Base-by-base conservation (phyloP, 2,797 vertebrate genomes). In the Acrossocheilus wenchowensis region DNA sequence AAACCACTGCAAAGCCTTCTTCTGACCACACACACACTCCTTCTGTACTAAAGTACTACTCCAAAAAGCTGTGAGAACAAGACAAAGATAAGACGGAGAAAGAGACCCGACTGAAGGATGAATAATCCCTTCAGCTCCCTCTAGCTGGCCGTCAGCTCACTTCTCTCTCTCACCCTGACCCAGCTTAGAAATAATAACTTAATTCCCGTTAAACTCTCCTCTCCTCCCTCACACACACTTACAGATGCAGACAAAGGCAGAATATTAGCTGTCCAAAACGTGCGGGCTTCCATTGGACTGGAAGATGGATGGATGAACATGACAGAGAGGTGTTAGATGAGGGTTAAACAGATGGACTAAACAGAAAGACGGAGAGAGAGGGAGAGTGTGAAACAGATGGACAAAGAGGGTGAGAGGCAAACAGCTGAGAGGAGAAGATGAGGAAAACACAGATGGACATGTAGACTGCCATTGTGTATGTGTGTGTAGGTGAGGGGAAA, bases 41-140 rank as follows among this genome's bases (percentile, higher is more conserved):
- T 23, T 84, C 82, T 26, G 26, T 64, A 30, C 34, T 69, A 43
- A 77, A 84, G 82, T 19, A 77, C 12, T 62, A 77, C 72, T 64
- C 41, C 72, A 84, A 77, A 75, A 77, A 84, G 72, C 83, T 78
- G 43, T 9, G 74, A 84, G 90, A 74, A n/a, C 30, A 86, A 83
- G 84, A 60, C 87, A 34, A 71, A 48, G 48, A 82, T 72, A 50
- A 83, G 62, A 60, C 69, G 90, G 93, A 93, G 93, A 93, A 93
- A 90, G 91, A 90, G 91, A 87, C 82, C 73, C 88, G 86, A 92
- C 88, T 94, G 93, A 94, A 91, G 90, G 92, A 93, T 94, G 92
- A 93, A 89, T 95, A 93, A 95, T 94, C 93, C 89, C 92, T 92
- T 93, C 90, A 90, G 90, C 91, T 92, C 91, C 92, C 93, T 93